Percentiles rank a stretch among this genome's conserved stretches.
phyloP scores from a whole-genome alignment of 2,797 vertebrate genomes.

The Limnodromus scolopaceus region DNA sequence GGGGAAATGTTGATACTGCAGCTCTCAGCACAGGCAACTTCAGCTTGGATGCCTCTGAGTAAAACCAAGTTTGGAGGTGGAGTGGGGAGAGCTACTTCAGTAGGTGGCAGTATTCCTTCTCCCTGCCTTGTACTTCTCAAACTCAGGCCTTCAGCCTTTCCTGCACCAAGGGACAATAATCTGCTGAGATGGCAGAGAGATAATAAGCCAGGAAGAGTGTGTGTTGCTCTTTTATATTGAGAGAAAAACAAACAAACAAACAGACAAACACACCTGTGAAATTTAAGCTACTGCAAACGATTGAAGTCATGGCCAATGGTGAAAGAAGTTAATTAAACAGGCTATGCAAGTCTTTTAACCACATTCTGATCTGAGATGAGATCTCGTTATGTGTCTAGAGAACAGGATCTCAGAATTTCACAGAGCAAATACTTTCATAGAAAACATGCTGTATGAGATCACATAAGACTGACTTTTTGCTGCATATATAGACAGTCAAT shows the following conservation, averaged over 20 bases:
- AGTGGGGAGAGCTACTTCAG: background rate
- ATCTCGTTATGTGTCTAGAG: background rate
- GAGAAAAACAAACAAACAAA: background rate
- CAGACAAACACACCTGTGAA: slow-evolving; percentile 14
- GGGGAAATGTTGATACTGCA: fast-evolving
- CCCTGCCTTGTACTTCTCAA: background rate
- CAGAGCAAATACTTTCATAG: background rate
- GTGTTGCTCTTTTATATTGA: background rate
- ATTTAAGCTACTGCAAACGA: background rate
- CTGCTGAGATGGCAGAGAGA: background rate
- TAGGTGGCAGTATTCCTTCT: background rate
- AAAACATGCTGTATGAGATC: background rate
- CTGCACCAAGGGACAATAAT: background rate
- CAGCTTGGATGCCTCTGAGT: fast-evolving
- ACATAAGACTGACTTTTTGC: background rate
- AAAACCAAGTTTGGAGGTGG: background rate
- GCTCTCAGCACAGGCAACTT: fast-evolving
- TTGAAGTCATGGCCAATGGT: background rate
- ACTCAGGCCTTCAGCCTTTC: background rate
- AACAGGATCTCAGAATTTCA: background rate
- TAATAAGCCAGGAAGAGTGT: background rate
- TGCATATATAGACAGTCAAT: background rate
- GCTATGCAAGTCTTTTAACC: background rate
- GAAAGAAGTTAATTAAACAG: slow-evolving; percentile 21
- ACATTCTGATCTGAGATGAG: background rate